Base-by-base conservation (phyloP, 2,888 invertebrate genomes). In the Leucophenga montana region DNA sequence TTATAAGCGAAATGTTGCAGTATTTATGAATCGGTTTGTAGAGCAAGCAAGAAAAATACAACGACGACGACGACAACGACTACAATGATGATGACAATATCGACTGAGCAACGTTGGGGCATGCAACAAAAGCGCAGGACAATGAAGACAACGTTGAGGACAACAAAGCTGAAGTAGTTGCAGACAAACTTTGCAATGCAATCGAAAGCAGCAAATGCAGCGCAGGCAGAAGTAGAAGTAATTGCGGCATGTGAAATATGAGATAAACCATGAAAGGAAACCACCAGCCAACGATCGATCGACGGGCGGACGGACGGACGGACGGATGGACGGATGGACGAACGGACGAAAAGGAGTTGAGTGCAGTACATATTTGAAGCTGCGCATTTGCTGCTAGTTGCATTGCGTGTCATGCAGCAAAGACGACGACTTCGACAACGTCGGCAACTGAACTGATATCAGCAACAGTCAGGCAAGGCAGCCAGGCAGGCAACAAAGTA, bases 1-100 rank as follows among this genome's bases (percentile, higher is more conserved):
- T 82, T 82, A 84, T 84, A 85, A 85, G 82, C 85, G 84, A 85
- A 85, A 85, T 82, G 84, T 72, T 74, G 84, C 85, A 83, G 80
- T 82, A 82, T 82, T 82, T 82, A 82, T 82, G 82, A 85, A 85
- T 84, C 84, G 84, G 84, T 82, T 85, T 61, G 39, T 61, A 61
- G 61, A 61, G 61, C 59, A 61, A 50, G 50, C 14, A n/a, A 61
- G 33, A 84, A 82, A 75, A 83, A 79, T 71, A 71, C 70, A 18
- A n/a, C n/a, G 44, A 22, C 50, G 48, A 16, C 18, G 22, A 20
- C 22, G 22, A 20, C 20, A 13, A 22, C 56, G 27, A 11, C 56
- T 22, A 56, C 56, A 56, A 56, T 14, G 27, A 56, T 56, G 27
- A 22, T 27, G 27, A 61, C 33, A 61, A 33, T 39, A 11, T 39